Conservation (phyloP, 2,113 vertebrate genomes). For the Phycodurus eques region DNA sequence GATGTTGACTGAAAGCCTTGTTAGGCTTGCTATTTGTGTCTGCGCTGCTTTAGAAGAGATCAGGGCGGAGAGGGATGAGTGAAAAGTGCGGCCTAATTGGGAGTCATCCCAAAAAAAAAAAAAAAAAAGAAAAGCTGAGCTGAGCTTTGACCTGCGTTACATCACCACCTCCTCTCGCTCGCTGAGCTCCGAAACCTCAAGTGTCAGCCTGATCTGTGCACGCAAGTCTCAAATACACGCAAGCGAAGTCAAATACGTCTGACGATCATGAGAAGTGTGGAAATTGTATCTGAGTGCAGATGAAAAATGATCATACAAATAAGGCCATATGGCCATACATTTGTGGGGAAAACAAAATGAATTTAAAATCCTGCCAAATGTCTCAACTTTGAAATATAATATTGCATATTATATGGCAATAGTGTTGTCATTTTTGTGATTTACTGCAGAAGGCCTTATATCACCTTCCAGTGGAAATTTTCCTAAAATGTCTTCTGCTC, state of each 20-base stretch:
- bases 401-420: not conserved
- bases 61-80: not conserved
- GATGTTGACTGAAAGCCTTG: not conserved
- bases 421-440: not conserved
- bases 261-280: too few species aligned
- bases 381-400: not conserved
- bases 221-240: not conserved
- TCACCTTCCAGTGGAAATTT: not conserved
- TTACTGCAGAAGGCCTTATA: not conserved
- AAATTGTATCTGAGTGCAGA: too few species aligned
- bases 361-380: too few species aligned
- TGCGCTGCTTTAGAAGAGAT: not conserved
- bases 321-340: too few species aligned
- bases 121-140: too few species aligned
- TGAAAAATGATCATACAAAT: too few species aligned
- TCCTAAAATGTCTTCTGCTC: too few species aligned
- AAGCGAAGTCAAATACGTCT: too few species aligned
- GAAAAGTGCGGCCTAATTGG: constrained; percentile 8
- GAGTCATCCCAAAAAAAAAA: constrained; percentile 35
- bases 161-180: constrained; percentile 7
- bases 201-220: not conserved
- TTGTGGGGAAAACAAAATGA: too few species aligned
- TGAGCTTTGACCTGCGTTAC: constrained; percentile 28
- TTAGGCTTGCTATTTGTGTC: not conserved
- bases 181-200: not conserved